Conservation (phyloP, 2,888 invertebrate species). For the Leptopilina drosophilae region DNA sequence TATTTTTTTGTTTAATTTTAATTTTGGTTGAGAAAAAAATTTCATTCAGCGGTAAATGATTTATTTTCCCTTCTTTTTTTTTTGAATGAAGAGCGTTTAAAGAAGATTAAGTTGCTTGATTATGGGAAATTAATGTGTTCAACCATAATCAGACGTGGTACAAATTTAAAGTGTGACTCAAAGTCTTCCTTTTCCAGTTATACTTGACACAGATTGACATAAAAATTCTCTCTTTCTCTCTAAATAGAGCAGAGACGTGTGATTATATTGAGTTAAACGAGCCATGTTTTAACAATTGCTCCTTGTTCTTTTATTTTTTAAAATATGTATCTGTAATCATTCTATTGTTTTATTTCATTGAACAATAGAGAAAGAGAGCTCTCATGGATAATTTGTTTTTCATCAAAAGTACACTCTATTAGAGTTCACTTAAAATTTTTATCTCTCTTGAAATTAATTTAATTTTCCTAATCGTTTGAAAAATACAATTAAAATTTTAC, state of each 20-base stretch:
- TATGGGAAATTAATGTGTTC: slow-evolving; percentile 5
- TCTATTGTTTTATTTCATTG: slow-evolving; percentile 16
- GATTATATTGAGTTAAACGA: slow-evolving; percentile 23
- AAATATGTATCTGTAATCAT: slow-evolving; percentile 13
- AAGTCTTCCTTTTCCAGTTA: slow-evolving; percentile 38
- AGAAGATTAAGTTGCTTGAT: slow-evolving; percentile 1
- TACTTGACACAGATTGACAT: slow-evolving; percentile 30
- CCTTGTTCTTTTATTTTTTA: slow-evolving; percentile 17
- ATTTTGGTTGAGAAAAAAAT: too few relatives aligned
- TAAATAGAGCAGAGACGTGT: slow-evolving; percentile 29
- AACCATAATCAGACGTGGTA: slow-evolving; percentile 9
- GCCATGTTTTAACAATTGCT: slow-evolving; percentile 35
- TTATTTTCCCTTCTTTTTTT: background rate
- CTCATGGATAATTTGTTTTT: slow-evolving; percentile 8
- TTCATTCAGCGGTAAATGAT: too few relatives aligned
- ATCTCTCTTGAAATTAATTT: too few relatives aligned
- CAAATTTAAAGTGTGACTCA: slow-evolving; percentile 19
- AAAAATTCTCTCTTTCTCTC: slow-evolving; percentile 22
- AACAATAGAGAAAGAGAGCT: slow-evolving; percentile 13
- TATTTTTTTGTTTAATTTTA: too few relatives aligned
- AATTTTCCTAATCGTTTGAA: too few relatives aligned
- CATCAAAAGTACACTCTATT: background rate
- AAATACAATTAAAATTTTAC: too few relatives aligned
- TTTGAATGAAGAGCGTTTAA: background rate
- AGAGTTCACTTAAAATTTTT: too few relatives aligned